Conservation (phyloP, 2,113 vertebrate species). For the Laticauda laticaudata region DNA sequence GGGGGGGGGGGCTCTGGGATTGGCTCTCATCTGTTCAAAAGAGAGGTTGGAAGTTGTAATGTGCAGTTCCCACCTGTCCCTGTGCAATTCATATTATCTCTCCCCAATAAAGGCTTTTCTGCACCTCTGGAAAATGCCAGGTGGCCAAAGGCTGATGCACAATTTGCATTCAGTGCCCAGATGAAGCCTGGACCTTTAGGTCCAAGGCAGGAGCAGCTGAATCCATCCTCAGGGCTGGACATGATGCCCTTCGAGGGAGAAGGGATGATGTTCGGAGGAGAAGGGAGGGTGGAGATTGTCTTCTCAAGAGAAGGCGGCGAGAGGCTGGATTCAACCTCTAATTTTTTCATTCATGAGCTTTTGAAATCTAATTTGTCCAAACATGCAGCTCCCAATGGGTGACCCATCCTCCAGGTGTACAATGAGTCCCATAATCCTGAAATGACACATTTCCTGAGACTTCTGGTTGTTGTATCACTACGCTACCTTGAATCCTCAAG, state of each 20-base stretch:
- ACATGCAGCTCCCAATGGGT: not conserved
- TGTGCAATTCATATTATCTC: not conserved
- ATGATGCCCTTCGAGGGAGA: not conserved
- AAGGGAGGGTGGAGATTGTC: not conserved
- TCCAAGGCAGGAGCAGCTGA: not conserved
- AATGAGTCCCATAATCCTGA: not conserved
- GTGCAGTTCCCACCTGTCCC: not conserved
- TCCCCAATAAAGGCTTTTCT: not conserved
- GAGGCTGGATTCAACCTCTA: not conserved
- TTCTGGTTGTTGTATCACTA: not conserved
- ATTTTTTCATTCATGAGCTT: not conserved
- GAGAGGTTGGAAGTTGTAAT: not conserved
- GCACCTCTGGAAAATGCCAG: not conserved
- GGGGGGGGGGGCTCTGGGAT: not conserved
- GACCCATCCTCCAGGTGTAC: not conserved
- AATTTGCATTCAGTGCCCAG: not conserved
- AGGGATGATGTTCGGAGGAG: not conserved
- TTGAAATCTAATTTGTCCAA: not conserved
- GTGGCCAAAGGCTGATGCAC: not conserved
- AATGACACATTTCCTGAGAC: not conserved
- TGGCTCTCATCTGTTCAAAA: not conserved
- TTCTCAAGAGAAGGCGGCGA: not conserved
- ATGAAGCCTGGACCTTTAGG: not conserved
- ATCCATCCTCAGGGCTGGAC: not conserved
- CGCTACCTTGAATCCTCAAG: not conserved